These are phyloP conservation scores for Chlorospingus flavigularis DNA, from an alignment of 2,797 vertebrate genomes.

Conservation along the genomic window DNA sequence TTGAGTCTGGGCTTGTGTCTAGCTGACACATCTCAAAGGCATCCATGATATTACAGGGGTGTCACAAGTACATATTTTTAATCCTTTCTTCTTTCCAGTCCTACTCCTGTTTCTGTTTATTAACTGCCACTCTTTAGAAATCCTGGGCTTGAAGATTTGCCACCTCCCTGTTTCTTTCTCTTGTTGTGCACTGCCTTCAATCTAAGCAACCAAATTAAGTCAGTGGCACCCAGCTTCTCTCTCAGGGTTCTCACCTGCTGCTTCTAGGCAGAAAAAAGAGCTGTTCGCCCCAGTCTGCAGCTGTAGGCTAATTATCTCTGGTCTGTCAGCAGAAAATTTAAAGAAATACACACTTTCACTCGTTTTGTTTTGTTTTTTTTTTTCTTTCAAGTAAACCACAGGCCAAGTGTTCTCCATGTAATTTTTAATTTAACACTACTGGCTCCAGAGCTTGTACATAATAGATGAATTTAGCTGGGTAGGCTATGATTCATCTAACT, in stretches of 20 bases:
- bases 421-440: background rate
- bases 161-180: background rate
- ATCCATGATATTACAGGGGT: background rate
- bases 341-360: slow-evolving; percentile 32
- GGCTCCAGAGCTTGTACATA: slow-evolving; percentile 4
- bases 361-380: background rate
- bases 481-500: background rate
- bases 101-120: background rate
- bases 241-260: slow-evolving; percentile 46
- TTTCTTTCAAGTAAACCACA: slow-evolving; percentile 21
- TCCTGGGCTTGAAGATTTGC: background rate
- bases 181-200: background rate
- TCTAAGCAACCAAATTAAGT: slow-evolving; percentile 50
- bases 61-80: background rate
- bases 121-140: background rate
- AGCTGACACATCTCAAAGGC: background rate
- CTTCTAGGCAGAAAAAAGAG: slow-evolving; percentile 36
- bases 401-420: background rate
- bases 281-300: slow-evolving; percentile 33
- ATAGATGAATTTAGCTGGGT: background rate
- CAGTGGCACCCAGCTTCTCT: slow-evolving; percentile 51
- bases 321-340: slow-evolving; percentile 52
- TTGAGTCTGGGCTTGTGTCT: background rate
- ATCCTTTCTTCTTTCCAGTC: background rate
- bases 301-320: slow-evolving; percentile 56